These are phyloP conservation scores for Phengaris alcon DNA, from an alignment of 2,888 invertebrate species.

Conservation along the genomic window DNA sequence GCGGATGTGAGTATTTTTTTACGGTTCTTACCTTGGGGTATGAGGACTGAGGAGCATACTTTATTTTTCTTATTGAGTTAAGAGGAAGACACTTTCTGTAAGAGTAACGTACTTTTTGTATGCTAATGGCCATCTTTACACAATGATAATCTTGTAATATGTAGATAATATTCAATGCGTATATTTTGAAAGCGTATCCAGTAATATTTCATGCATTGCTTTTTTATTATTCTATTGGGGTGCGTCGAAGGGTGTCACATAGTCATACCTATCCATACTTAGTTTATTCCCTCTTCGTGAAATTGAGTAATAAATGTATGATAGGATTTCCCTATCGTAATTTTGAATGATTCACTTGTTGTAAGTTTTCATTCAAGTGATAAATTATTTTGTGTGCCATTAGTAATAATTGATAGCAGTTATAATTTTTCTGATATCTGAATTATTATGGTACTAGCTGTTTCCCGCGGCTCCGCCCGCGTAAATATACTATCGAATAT, in stretches of 20 bases:
- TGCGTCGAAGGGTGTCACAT: neutral
- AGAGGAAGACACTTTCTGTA: too few relatives aligned
- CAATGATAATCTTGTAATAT: too few relatives aligned
- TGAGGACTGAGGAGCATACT: too few relatives aligned
- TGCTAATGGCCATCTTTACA: too few relatives aligned
- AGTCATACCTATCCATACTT: conserved; percentile 4
- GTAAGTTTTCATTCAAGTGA: neutral
- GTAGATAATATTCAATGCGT: neutral
- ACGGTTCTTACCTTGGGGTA: too few relatives aligned
- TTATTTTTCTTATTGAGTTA: too few relatives aligned
- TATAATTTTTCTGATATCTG: too few relatives aligned
- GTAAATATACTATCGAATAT: too few relatives aligned
- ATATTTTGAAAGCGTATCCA: neutral
- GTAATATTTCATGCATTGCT: neutral
- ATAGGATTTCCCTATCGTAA: neutral
- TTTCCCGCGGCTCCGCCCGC: too few relatives aligned
- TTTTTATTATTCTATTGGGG: conserved; percentile 10
- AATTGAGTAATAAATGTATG: conserved; percentile 21
- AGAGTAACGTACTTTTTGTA: too few relatives aligned
- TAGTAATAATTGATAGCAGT: neutral
- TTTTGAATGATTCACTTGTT: neutral
- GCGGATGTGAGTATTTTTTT: too few relatives aligned
- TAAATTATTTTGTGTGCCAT: neutral
- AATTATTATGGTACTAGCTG: too few relatives aligned
- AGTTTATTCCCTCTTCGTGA: neutral